phyloP scores from a whole-genome alignment of 2,113 vertebrate species.

The Melanerpes aurifrons region DNA sequence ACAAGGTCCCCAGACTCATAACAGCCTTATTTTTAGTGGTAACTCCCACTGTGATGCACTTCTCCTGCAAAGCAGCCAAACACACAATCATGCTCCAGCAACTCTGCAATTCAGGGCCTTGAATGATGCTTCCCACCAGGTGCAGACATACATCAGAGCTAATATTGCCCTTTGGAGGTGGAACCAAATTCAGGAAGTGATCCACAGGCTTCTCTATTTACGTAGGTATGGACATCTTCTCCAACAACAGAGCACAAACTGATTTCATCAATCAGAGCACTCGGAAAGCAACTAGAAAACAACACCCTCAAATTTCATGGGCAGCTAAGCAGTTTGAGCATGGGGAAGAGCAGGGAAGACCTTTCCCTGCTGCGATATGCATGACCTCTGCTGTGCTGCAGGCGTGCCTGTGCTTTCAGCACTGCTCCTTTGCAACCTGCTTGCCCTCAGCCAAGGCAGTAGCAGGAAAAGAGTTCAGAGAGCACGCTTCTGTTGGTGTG shows the following conservation, averaged over 20 bases:
- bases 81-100: background rate
- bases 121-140: background rate
- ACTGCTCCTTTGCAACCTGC: background rate
- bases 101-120: background rate
- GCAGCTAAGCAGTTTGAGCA: background rate
- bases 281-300: background rate
- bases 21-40: background rate
- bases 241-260: background rate
- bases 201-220: background rate
- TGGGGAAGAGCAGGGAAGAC: background rate
- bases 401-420: background rate
- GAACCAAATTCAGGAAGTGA: background rate
- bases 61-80: background rate
- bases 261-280: background rate
- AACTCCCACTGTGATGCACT: background rate
- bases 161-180: background rate
- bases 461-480: background rate
- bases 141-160: background rate
- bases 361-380: background rate
- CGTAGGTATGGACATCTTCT: background rate
- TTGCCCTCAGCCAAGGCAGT: background rate
- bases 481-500: background rate
- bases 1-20: background rate
- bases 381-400: background rate
- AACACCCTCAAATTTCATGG: background rate